phyloP scores from a whole-genome alignment of 2,113 vertebrate genomes.

The Neodon shergylaensis region DNA sequence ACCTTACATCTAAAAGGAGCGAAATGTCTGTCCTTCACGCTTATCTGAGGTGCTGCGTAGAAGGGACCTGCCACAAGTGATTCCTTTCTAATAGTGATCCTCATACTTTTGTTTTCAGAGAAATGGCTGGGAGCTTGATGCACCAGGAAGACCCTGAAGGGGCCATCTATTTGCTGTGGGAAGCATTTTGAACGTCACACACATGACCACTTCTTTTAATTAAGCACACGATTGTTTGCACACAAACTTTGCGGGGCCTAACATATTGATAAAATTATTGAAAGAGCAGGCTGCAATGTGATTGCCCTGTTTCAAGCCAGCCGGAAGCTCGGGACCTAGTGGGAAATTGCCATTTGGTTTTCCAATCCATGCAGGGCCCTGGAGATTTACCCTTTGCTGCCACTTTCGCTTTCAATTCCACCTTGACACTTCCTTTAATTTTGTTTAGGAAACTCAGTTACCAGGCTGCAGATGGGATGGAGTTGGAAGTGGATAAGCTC shows the following conservation, averaged over 20 bases:
- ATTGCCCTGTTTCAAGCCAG: conserved; percentile 63
- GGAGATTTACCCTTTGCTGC: conserved; percentile 64
- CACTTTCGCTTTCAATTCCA: conserved; percentile 76
- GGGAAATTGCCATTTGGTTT: conserved; percentile 72
- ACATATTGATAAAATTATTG: conserved; percentile 65
- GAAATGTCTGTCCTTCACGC: neutral
- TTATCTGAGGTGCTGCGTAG: neutral
- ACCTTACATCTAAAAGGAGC: neutral
- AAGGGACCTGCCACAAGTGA: neutral
- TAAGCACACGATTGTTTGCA: neutral
- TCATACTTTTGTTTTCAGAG: neutral
- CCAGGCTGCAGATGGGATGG: conserved; percentile 55
- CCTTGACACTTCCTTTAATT: conserved; percentile 73
- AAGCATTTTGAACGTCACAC: neutral
- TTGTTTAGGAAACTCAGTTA: conserved; percentile 75
- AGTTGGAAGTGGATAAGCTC: conserved; percentile 56
- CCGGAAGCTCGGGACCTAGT: conserved; percentile 44
- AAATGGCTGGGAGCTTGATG: neutral
- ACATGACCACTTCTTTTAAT: neutral
- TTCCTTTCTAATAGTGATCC: conserved; percentile 4
- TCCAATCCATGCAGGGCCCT: conserved; percentile 62
- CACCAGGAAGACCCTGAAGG: neutral
- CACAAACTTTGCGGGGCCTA: neutral
- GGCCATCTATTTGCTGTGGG: neutral
- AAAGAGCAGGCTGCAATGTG: conserved; percentile 57